Conservation (phyloP, 1,140 invertebrate genomes). For the Nephotettix cincticeps region DNA sequence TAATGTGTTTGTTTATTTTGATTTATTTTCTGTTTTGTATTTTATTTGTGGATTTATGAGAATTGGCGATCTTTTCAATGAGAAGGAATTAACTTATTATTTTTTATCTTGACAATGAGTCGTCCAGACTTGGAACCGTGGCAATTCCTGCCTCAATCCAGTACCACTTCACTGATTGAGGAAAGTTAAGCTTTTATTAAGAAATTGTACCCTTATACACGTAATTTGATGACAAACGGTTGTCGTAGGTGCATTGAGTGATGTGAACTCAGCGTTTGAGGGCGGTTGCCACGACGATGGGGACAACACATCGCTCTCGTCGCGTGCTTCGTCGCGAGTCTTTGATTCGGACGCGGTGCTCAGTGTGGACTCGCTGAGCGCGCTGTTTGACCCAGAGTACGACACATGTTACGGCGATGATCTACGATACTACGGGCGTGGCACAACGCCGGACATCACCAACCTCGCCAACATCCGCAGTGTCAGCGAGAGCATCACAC, state of each 20-base stretch:
- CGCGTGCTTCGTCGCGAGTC: conserved; percentile 72
- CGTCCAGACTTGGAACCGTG: no score
- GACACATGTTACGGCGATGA: conserved; percentile 60
- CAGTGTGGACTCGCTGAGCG: conserved; percentile 73
- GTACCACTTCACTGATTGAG: no score
- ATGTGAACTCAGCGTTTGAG: conserved; percentile 77
- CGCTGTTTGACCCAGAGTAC: conserved; percentile 83
- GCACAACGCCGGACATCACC: conserved; percentile 58
- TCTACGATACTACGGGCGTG: conserved; percentile 35
- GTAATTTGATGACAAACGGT: no score
- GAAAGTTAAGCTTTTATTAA: no score
- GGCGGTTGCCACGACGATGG: conserved; percentile 50
- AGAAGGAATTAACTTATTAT: no score
- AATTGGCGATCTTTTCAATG: no score
- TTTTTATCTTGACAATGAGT: no score
- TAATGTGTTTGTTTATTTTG: no score
- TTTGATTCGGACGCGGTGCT: conserved; percentile 73
- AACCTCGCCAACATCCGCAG: conserved; percentile 73
- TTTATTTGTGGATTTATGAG: no score
- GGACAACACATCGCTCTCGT: conserved; percentile 74
- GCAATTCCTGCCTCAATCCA: no score
- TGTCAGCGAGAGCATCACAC: conserved; percentile 71
- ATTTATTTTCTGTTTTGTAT: no score
- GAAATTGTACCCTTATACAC: no score
- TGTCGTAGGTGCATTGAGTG: conserved; percentile 66